Evolutionary conservation across 2,113 vertebrate genomes (phyloP).

Genomic region (Vulpes ferrilata): DNA sequence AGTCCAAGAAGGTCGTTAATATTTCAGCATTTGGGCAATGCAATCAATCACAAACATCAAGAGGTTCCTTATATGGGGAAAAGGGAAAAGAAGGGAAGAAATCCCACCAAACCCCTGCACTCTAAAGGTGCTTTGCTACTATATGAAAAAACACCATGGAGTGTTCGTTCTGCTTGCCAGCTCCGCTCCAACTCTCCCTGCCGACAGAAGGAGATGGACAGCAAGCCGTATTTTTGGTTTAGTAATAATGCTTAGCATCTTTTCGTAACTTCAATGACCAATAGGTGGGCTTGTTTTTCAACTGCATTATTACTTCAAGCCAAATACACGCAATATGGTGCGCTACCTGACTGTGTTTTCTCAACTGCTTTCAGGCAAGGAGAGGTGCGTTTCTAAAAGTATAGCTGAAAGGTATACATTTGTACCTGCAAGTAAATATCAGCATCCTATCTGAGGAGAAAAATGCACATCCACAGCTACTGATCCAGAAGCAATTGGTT

Average conservation of each 20-base stretch:
- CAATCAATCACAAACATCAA: constrained; percentile 94
- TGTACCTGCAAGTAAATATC: constrained; percentile 67
- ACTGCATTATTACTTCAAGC: constrained; percentile 68
- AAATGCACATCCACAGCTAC: constrained; percentile 86
- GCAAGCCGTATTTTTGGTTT: constrained; percentile 65
- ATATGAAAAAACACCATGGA: background rate
- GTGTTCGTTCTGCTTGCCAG: background rate
- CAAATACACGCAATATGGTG: constrained; percentile 62
- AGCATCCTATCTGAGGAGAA: constrained; percentile 76
- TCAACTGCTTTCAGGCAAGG: constrained; percentile 63
- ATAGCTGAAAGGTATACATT: constrained; percentile 34
- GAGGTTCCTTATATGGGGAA: constrained; percentile 88
- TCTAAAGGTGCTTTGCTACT: constrained; percentile 68
- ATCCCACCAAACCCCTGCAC: constrained; percentile 72
- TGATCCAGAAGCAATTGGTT: constrained; percentile 85
- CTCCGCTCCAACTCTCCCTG: constrained; percentile 50
- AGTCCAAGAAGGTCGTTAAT: constrained; percentile 91
- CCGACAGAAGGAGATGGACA: constrained; percentile 52
- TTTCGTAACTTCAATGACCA: constrained; percentile 78
- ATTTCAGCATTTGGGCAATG: constrained; percentile 92
- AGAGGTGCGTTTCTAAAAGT: constrained; percentile 36
- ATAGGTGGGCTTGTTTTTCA: constrained; percentile 78
- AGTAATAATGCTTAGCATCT: constrained; percentile 53
- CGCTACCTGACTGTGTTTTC: constrained; percentile 74
- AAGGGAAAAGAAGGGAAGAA: constrained; percentile 77